Evolutionary conservation across 2,888 invertebrate genomes (phyloP), one percentile per base, ranked within the genome.

Genomic region (Cantharis nigra): DNA sequence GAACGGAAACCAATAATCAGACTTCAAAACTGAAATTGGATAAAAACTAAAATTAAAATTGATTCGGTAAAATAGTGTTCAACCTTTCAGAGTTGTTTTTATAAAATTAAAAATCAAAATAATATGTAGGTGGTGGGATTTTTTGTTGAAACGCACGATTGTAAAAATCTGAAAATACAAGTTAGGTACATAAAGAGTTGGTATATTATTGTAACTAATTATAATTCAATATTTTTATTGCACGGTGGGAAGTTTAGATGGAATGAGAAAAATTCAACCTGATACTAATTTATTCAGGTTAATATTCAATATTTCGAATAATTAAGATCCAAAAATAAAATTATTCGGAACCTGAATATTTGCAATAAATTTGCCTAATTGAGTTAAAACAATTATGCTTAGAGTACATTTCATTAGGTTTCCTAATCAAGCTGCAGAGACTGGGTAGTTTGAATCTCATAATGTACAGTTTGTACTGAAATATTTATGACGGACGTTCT

Each of bases 401-500:
- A 82, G 82, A 79, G 80, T 80, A 82, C 80, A 81, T 79, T 82
- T 82, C 80, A 80, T 81, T 81, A 80, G 80, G 78, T 75, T 76
- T 69, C 70, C 77, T 81, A 82, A 82, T 80, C 79, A 77, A 78
- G 81, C 79, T 80, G 77, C 78, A 71, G 75, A 49, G 74, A 69
- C 26, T 71, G 70, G 71, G 33, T 63, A 62, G 71, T 70, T 74
- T 70, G 71, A 78, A 79, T 76, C 76, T 75, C 74, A 72, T 78
- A 75, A 73, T 72, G 26, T 74, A 70, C 64, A 63, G 78, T 79
- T 78, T 76, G 67, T 74, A 26, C 71, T 77, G 75, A 79, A 82
- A 84, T 84, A 83, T 84, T 84, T 84, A 84, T 83, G 80, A 80
- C 80, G 80, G 80, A 82, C 83, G 81, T 83, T 82, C 83, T 84